Evolutionary conservation across 2,113 vertebrate species (phyloP).

Genomic region (Neodontobutis hainanensis): DNA sequence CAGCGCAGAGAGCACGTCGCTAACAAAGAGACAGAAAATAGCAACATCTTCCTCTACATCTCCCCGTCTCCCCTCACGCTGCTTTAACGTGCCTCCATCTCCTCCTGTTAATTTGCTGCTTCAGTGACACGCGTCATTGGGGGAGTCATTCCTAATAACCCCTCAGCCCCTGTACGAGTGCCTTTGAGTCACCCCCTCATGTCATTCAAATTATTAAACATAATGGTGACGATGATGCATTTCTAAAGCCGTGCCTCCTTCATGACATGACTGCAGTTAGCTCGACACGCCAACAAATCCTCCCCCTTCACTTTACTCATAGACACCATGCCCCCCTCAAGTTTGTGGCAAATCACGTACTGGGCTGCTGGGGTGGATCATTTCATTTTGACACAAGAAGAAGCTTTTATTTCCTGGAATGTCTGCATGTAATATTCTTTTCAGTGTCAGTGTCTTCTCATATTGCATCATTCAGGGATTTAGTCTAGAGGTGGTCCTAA

Average conservation of each 20-base stretch:
- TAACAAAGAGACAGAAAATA: constrained; percentile 6
- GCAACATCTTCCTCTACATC: constrained; percentile 25
- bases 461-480: constrained; percentile 16
- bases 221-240: constrained; percentile 70
- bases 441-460: constrained; percentile 57
- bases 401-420: constrained; percentile 57
- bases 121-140: constrained; percentile 83
- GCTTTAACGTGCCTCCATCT: constrained; percentile 69
- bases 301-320: constrained; percentile 25
- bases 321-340: constrained; percentile 46
- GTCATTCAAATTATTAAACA: constrained; percentile 78
- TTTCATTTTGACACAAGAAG: constrained; percentile 65
- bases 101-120: constrained; percentile 85
- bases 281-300: constrained; percentile 39
- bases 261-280: constrained; percentile 50
- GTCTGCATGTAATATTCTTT: constrained; percentile 49
- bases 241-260: constrained; percentile 61
- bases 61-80: constrained; percentile 21
- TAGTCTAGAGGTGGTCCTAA: no score
- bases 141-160: constrained; percentile 79
- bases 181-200: constrained; percentile 66
- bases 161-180: constrained; percentile 56
- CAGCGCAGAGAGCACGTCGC: neutral
- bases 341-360: constrained; percentile 51
- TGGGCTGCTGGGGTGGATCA: constrained; percentile 57